These are phyloP conservation scores for Eristalinus aeneus DNA, from an alignment of 2,888 invertebrate species.

Conservation along the genomic window DNA sequence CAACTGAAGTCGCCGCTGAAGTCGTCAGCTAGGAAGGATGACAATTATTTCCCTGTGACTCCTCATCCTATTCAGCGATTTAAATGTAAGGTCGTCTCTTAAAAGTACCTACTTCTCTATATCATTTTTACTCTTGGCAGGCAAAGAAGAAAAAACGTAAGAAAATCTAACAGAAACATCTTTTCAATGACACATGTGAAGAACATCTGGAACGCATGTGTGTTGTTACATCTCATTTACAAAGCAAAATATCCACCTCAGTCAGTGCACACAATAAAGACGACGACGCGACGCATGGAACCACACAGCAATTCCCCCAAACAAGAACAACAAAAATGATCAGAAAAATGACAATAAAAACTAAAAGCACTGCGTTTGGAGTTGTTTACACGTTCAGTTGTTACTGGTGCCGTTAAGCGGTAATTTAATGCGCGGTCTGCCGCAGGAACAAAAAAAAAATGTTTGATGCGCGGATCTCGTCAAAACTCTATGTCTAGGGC, in stretches of 20 bases:
- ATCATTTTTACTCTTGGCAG: not conserved
- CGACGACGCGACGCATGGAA: not conserved
- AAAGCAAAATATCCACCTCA: conserved; percentile 18
- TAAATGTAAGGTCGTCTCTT: no score
- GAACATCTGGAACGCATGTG: conserved; percentile 51
- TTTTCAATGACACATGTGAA: conserved; percentile 35
- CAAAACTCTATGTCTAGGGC: not conserved
- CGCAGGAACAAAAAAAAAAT: not conserved
- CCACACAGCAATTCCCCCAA: not conserved
- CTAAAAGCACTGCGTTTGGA: conserved; percentile 10
- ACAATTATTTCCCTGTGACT: not conserved
- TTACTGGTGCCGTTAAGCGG: not conserved
- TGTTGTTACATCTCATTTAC: conserved; percentile 44
- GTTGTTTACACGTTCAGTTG: not conserved
- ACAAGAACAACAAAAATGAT: not conserved
- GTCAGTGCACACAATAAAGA: not conserved
- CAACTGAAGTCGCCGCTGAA: not conserved
- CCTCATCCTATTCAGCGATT: not conserved
- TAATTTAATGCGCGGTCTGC: not conserved
- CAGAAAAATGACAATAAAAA: conserved; percentile 20
- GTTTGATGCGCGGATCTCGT: not conserved
- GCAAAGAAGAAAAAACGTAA: not conserved
- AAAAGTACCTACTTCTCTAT: no score
- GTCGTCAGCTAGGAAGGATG: not conserved
- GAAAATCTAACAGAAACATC: not conserved